Conservation (phyloP, 2,797 vertebrate species). For the Miichthys miiuy region DNA sequence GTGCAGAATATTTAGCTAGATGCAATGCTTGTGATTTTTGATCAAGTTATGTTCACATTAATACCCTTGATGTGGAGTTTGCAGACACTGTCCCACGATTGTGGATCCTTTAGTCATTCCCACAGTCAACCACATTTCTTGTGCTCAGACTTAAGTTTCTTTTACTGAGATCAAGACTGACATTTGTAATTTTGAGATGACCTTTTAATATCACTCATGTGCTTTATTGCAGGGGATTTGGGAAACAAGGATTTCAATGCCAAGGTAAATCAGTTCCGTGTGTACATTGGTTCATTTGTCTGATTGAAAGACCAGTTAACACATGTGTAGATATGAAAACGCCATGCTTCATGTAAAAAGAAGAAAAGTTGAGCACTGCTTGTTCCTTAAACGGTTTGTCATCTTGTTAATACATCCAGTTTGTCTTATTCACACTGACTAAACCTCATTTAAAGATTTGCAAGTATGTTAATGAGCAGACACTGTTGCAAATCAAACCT, state of each 20-base stretch:
- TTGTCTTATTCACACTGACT: neutral
- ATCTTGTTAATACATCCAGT: neutral
- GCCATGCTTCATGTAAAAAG: neutral
- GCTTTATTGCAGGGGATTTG: slow-evolving; percentile 93
- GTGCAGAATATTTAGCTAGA: neutral
- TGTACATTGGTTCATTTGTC: neutral
- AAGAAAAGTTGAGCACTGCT: neutral
- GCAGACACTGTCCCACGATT: too few species aligned
- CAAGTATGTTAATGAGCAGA: neutral
- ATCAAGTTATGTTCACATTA: neutral
- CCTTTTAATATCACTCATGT: neutral
- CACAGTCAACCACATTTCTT: too few species aligned
- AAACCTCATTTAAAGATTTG: neutral
- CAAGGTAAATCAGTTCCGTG: slow-evolving; percentile 90
- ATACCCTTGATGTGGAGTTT: neutral
- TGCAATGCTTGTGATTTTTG: neutral
- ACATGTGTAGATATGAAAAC: neutral
- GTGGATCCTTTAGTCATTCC: too few species aligned
- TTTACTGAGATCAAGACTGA: too few species aligned
- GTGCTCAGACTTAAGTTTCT: too few species aligned
- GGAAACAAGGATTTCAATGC: slow-evolving; percentile 99
- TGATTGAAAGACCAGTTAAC: neutral
- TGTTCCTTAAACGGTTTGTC: too few species aligned
- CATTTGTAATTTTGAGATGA: too few species aligned
- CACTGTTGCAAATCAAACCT: neutral